Base-by-base conservation (phyloP, 2,888 invertebrate genomes). In the Hydraecia micacea region DNA sequence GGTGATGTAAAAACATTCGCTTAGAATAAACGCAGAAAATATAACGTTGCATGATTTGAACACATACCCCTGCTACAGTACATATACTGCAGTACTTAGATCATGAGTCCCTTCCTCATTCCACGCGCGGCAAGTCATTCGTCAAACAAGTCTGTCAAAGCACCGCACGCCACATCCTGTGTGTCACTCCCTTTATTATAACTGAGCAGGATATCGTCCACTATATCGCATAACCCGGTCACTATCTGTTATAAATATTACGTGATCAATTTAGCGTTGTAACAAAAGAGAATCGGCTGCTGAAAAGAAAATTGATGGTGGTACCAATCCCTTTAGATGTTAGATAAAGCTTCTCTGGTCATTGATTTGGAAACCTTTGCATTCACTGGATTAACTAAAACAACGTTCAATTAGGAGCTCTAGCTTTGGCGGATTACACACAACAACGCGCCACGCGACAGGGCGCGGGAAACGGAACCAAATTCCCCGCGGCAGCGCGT, bases 131-230 rank as follows among this genome's bases (percentile, higher is more conserved):
- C 46, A 70, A 73, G 70, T 66, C 75, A 86, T 86, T 63, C 63
- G 52, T 74, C 77, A 70, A 81, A 81, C 82, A 18, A 49, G 13
- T 66, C 65, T 81, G 69, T 86, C 87, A 86, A 76, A 86, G 70
- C 73, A 80, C 67, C 67, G 63, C 52, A 79, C 62, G 81, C 81
- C 86, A 81, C 81, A 76, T 81, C 81, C 88, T 86, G 90, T 81
- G 67, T 52, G 67, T 71, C 65, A 69, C 73, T 81, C 69, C 73
- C 72, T 62, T 83, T 71, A 68, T 78, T 66, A 75, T 55, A 66
- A 74, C 73, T 13, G 25, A 74, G 55, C 83, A 77, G 83, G 78
- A 83, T 83, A 86, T 83, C 63, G 65, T 66, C 62, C 42, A 71
- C 66, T 67, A 55, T n/a, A 28, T 36, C 13, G 15, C 28, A 81